Evolutionary conservation across 2,113 vertebrate genomes (phyloP).

Genomic region (Orcinus orca): DNA sequence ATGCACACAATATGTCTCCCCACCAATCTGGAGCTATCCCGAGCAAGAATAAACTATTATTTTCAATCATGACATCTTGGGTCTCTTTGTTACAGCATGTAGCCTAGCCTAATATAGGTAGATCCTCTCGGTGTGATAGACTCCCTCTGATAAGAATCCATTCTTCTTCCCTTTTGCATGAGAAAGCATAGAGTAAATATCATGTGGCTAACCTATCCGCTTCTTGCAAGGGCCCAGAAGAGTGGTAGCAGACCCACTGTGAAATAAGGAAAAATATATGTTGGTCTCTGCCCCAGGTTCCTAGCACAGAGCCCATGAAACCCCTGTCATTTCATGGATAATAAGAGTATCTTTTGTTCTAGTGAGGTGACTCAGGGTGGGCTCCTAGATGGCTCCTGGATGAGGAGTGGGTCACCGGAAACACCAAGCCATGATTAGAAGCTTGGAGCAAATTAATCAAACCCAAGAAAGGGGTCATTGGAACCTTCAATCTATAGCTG

Average conservation of each 20-base stretch:
- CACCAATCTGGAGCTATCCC: not conserved
- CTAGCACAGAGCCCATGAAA: not conserved
- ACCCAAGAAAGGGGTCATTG: not conserved
- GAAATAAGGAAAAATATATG: not conserved
- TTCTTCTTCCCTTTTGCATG: not conserved
- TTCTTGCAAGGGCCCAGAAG: not conserved
- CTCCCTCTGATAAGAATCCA: not conserved
- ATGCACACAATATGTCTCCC: not conserved
- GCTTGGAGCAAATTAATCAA: not conserved
- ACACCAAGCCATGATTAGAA: not conserved
- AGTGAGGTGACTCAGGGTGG: not conserved
- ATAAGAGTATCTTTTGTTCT: not conserved
- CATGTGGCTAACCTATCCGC: not conserved
- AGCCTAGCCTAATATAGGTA: not conserved
- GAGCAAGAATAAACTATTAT: not conserved
- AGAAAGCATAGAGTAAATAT: not conserved
- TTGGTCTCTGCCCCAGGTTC: not conserved
- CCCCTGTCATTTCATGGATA: not conserved
- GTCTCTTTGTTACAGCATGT: not conserved
- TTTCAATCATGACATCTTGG: not conserved
- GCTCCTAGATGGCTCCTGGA: not conserved
- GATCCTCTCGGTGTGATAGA: not conserved
- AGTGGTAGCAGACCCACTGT: not conserved
- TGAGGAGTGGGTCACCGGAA: not conserved
- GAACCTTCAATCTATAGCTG: not conserved